These are phyloP conservation scores for Myodes glareolus DNA, from an alignment of 2,113 vertebrate species.

Conservation along the genomic window DNA sequence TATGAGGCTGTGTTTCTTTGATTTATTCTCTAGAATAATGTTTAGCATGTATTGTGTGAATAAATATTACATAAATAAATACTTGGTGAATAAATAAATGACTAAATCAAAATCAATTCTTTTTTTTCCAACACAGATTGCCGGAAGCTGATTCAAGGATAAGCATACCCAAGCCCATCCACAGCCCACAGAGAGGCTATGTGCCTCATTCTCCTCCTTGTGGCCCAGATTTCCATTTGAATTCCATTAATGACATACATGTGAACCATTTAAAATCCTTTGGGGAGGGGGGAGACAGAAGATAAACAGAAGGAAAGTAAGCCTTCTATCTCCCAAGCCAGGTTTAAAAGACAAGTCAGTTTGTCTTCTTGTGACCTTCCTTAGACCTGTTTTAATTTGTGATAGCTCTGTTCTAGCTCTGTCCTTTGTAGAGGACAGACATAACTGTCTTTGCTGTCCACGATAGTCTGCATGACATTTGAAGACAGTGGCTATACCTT, in stretches of 20 bases:
- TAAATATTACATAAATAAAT: background rate
- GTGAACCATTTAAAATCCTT: background rate
- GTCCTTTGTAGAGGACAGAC: background rate
- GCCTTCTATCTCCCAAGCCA: background rate
- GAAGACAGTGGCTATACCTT: background rate
- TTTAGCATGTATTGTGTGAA: background rate
- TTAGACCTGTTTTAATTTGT: background rate
- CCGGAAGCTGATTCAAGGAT: background rate
- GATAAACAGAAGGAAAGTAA: background rate
- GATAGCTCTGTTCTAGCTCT: background rate
- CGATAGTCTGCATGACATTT: background rate
- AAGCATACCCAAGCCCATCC: background rate
- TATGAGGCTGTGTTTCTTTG: background rate
- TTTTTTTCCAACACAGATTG: background rate
- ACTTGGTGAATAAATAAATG: background rate
- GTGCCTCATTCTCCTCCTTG: background rate
- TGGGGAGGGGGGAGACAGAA: background rate
- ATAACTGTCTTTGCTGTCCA: background rate
- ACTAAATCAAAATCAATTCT: background rate
- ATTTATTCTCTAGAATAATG: background rate
- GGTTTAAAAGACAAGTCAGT: background rate
- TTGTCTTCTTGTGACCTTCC: background rate
- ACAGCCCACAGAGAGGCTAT: background rate
- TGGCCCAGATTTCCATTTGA: constrained; percentile 32
- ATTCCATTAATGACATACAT: background rate